Conservation (phyloP, 2,797 vertebrate species). For the Neomorphus geoffroyi region DNA sequence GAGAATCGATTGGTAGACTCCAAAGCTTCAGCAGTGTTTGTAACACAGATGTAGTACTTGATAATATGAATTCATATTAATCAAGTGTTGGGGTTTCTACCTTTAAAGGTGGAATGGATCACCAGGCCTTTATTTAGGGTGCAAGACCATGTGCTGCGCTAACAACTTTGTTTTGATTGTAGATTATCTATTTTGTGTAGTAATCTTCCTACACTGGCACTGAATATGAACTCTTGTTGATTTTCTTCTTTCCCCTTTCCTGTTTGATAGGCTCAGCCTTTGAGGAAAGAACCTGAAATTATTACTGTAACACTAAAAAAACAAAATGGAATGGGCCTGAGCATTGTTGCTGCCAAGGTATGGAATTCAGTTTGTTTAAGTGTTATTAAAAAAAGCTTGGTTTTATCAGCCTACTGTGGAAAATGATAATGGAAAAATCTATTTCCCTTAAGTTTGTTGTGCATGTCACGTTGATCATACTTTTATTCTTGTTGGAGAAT, state of each 20-base stretch:
- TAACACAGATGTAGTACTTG: neutral
- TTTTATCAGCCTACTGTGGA: neutral
- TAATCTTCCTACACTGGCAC: neutral
- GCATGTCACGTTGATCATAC: neutral
- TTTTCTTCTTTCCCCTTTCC: neutral
- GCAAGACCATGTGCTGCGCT: neutral
- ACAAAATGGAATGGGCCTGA: conserved; percentile 98
- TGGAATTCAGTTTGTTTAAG: conserved; percentile 19
- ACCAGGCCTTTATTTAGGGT: neutral
- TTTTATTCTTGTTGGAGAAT: neutral
- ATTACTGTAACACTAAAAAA: conserved; percentile 98
- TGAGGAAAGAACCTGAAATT: conserved; percentile 96
- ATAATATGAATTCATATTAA: neutral
- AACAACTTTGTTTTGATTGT: neutral
- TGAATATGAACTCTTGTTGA: neutral
- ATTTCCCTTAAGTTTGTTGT: neutral
- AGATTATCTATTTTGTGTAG: neutral
- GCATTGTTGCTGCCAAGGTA: conserved; percentile 99
- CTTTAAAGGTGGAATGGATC: neutral
- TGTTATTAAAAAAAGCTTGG: neutral
- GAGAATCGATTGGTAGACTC: neutral
- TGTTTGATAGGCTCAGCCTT: conserved; percentile 80
- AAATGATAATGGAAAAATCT: neutral
- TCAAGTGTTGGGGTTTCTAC: neutral
- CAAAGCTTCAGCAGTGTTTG: neutral